Evolutionary conservation across 2,888 invertebrate species (phyloP).

Genomic region (Cryptus armator): DNA sequence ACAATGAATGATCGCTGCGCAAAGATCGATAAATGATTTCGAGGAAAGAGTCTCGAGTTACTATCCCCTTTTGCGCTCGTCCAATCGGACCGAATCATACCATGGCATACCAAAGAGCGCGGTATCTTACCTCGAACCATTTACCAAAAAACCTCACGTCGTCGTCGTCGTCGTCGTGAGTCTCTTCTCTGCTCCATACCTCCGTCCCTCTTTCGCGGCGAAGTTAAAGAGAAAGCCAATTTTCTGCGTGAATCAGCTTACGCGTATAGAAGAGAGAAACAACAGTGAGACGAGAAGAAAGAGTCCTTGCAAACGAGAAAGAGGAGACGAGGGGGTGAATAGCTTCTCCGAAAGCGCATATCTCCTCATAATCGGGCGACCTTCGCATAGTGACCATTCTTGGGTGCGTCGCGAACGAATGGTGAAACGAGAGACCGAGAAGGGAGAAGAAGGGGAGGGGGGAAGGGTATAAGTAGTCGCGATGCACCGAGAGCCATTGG

Average conservation of each 20-base stretch:
- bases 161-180: conserved; percentile 5
- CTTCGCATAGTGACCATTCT: conserved; percentile 84
- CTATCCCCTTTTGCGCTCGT: conserved; percentile 26
- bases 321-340: conserved; percentile 22
- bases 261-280: conserved; percentile 17
- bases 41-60: conserved; percentile 23
- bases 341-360: conserved; percentile 65
- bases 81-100: conserved; percentile 44
- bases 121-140: conserved; percentile 25
- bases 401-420: conserved; percentile 70
- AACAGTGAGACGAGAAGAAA: conserved; percentile 22
- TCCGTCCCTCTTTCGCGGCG: conserved; percentile 36
- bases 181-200: neutral
- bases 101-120: conserved; percentile 38
- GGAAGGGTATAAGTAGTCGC: conserved; percentile 16
- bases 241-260: conserved; percentile 36
- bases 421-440: conserved; percentile 26
- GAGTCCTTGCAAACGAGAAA: neutral
- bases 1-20: conserved; percentile 42
- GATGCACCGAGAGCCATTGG: conserved; percentile 39
- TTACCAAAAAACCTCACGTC: conserved; percentile 34
- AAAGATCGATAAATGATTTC: conserved; percentile 58
- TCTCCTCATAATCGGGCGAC: conserved; percentile 82
- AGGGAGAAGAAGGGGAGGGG: conserved; percentile 6
- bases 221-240: conserved; percentile 52